Conservation (phyloP, 2,113 vertebrate genomes). For the Pseudonaja textilis region DNA sequence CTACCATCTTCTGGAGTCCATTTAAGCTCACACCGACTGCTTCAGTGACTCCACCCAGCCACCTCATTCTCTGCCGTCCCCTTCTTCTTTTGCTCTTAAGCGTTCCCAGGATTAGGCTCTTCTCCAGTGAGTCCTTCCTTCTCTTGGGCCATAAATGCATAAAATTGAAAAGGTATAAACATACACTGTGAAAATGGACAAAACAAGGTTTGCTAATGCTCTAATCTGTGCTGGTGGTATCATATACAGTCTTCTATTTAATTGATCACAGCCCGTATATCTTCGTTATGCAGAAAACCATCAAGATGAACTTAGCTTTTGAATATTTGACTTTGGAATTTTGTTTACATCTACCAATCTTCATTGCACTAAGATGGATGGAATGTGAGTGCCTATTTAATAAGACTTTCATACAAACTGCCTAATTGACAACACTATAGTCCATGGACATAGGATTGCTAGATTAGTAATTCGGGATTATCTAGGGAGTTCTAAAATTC, state of each 20-base stretch:
- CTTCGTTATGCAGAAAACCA: no score
- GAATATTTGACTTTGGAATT: not conserved
- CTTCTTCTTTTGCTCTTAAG: no score
- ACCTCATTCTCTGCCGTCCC: no score
- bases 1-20: no score
- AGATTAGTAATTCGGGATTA: not conserved
- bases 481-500: not conserved
- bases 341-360: not conserved
- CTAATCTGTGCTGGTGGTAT: not conserved
- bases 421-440: not conserved
- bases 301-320: not conserved
- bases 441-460: not conserved
- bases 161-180: not conserved
- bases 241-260: not conserved
- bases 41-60: no score
- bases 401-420: not conserved
- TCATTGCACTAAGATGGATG: not conserved
- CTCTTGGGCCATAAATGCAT: not conserved
- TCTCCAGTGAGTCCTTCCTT: no score
- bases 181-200: not conserved
- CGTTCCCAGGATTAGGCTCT: no score
- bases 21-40: no score
- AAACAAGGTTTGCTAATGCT: not conserved
- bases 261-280: not conserved
- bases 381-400: not conserved